Conservation (phyloP, 1,140 invertebrate species). For the Apocrypta bakeri region DNA sequence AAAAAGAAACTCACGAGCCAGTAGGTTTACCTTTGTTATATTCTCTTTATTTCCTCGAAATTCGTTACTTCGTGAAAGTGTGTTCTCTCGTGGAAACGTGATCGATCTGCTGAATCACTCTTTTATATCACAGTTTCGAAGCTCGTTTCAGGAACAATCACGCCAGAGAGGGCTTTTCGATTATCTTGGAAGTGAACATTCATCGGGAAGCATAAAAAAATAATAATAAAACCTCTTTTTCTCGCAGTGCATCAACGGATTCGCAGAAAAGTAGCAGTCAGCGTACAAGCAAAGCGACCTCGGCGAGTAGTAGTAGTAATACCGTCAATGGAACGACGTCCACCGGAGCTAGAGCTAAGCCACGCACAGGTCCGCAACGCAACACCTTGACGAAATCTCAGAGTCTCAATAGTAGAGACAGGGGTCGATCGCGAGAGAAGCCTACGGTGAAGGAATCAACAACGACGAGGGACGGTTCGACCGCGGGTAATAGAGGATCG, state of each 20-base stretch:
- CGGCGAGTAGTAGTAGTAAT: slow-evolving; percentile 52
- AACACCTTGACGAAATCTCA: slow-evolving; percentile 58
- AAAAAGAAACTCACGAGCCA: slow-evolving; percentile 65
- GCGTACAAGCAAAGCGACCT: slow-evolving; percentile 43
- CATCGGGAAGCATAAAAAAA: neutral
- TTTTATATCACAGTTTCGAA: neutral
- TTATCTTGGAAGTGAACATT: neutral
- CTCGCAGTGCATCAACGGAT: slow-evolving; percentile 21
- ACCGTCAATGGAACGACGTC: slow-evolving; percentile 33
- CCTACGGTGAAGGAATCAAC: slow-evolving; percentile 43
- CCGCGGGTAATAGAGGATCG: slow-evolving; percentile 13
- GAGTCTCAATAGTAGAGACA: slow-evolving; percentile 70
- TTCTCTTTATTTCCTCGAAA: neutral
- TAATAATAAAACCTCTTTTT: neutral
- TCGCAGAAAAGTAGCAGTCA: slow-evolving; percentile 37
- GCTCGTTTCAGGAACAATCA: neutral
- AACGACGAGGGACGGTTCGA: slow-evolving; percentile 40
- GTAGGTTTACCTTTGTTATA: neutral
- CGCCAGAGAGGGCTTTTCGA: neutral
- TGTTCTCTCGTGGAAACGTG: neutral
- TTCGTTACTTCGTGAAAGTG: neutral
- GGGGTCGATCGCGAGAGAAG: slow-evolving; percentile 75
- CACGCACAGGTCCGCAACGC: slow-evolving; percentile 74
- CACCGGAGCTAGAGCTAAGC: slow-evolving; percentile 65
- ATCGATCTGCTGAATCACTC: slow-evolving; percentile 4